phyloP scores from a whole-genome alignment of 1,140 invertebrate genomes.

The Monochamus saltuarius region DNA sequence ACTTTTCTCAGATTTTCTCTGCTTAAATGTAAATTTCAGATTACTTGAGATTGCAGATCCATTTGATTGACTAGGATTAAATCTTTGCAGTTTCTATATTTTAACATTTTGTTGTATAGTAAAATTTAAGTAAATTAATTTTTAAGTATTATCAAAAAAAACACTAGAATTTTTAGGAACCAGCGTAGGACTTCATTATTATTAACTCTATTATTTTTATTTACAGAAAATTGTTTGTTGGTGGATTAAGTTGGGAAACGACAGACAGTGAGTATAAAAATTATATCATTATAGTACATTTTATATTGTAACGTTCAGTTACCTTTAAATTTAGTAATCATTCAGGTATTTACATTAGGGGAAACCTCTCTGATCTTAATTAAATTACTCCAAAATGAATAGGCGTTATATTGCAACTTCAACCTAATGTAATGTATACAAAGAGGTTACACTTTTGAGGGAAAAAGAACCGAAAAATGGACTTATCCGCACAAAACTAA shows the following conservation, averaged over 20 bases:
- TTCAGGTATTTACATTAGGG: background rate
- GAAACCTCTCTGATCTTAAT: too few species aligned
- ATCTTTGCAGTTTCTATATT: conserved; percentile 36
- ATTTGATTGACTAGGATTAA: conserved; percentile 47
- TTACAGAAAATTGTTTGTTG: conserved; percentile 97
- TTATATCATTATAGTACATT: conserved; percentile 21
- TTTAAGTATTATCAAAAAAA: conserved; percentile 41
- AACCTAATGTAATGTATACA: too few species aligned
- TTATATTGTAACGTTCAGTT: too few species aligned
- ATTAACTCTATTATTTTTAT: conserved; percentile 50
- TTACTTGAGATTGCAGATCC: conserved; percentile 50
- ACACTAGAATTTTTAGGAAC: conserved; percentile 41
- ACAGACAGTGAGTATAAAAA: conserved; percentile 84
- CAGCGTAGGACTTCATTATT: conserved; percentile 30
- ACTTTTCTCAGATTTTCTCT: conserved; percentile 30
- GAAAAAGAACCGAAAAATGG: too few species aligned
- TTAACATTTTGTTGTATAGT: conserved; percentile 26
- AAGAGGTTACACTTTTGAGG: too few species aligned
- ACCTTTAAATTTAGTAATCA: too few species aligned
- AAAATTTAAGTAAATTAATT: conserved; percentile 27
- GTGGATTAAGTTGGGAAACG: conserved; percentile 95
- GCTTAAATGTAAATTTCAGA: conserved; percentile 41
- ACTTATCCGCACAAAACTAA: too few species aligned
- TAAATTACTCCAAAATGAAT: too few species aligned
- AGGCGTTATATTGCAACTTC: too few species aligned